phyloP scores from a whole-genome alignment of 2,888 invertebrate species.

The Salticus scenicus region DNA sequence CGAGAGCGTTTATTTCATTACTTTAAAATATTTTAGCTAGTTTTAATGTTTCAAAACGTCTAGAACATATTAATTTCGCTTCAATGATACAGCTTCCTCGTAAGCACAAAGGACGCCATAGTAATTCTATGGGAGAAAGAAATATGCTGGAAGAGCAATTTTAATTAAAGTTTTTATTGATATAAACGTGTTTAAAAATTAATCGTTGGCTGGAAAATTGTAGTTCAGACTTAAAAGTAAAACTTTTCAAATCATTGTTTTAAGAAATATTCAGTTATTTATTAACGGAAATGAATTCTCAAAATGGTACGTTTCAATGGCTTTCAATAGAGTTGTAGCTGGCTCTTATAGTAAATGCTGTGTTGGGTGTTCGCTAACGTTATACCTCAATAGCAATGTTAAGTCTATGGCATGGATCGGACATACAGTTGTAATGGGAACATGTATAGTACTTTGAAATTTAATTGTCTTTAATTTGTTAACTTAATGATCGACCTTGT shows the following conservation, averaged over 20 bases:
- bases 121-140: constrained; percentile 52
- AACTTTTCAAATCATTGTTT: constrained; percentile 23
- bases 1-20: not conserved
- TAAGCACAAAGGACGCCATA: constrained; percentile 69
- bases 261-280: constrained; percentile 28
- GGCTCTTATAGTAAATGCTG: constrained; percentile 63
- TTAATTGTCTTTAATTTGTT: constrained; percentile 37
- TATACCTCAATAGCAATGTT: constrained; percentile 69
- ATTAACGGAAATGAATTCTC: constrained; percentile 17
- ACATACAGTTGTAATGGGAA: constrained; percentile 45
- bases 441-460: not conserved
- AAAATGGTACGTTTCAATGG: constrained; percentile 53
- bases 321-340: constrained; percentile 44
- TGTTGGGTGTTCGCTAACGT: constrained; percentile 68
- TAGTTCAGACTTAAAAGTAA: constrained; percentile 16
- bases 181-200: not conserved
- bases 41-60: not conserved
- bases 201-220: constrained; percentile 12
- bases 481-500: constrained; percentile 53
- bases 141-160: constrained; percentile 21
- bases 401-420: constrained; percentile 66
- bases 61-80: not conserved
- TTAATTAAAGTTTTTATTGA: constrained; percentile 16
- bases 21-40: not conserved
- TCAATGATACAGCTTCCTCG: constrained; percentile 47